phyloP scores from a whole-genome alignment of 2,888 invertebrate genomes.

The Aleiodes leptofemur region DNA sequence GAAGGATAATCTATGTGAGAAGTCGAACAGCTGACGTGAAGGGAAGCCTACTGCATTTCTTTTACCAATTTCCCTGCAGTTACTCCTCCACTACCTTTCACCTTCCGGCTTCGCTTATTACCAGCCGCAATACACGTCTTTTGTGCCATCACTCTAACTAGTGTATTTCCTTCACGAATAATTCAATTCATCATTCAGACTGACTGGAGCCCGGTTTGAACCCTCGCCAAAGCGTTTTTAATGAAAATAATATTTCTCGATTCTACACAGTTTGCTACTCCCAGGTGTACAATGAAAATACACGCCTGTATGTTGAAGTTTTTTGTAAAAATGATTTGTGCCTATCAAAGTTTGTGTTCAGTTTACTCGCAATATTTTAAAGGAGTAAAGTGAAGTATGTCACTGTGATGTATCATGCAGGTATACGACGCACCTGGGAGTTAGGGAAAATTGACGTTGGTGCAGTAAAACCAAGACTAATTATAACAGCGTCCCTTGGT shows the following conservation, averaged over 20 bases:
- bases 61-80: constrained; percentile 53
- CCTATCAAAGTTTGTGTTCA: not conserved
- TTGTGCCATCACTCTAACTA: constrained; percentile 38
- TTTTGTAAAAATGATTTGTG: not conserved
- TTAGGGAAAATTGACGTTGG: constrained; percentile 48
- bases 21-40: constrained; percentile 65
- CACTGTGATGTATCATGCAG: constrained; percentile 17
- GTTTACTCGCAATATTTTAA: not conserved
- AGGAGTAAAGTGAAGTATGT: not conserved
- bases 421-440: constrained; percentile 61
- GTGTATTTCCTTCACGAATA: constrained; percentile 33
- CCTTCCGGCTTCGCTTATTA: constrained; percentile 38
- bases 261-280: not conserved
- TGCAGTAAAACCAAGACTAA: constrained; percentile 58
- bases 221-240: not conserved
- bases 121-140: constrained; percentile 10
- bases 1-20: constrained; percentile 70
- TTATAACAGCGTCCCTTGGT: constrained; percentile 65
- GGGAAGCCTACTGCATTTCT: constrained; percentile 56
- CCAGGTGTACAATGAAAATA: not conserved
- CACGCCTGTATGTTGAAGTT: no score
- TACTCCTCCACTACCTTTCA: constrained; percentile 14
- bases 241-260: constrained; percentile 1
- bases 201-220: not conserved
- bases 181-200: constrained; percentile 40